Percentiles rank a stretch among this genome's conserved stretches.
These are phyloP conservation scores for Prorops nasuta DNA, from an alignment of 1,140 invertebrate genomes.

Conservation along the genomic window DNA sequence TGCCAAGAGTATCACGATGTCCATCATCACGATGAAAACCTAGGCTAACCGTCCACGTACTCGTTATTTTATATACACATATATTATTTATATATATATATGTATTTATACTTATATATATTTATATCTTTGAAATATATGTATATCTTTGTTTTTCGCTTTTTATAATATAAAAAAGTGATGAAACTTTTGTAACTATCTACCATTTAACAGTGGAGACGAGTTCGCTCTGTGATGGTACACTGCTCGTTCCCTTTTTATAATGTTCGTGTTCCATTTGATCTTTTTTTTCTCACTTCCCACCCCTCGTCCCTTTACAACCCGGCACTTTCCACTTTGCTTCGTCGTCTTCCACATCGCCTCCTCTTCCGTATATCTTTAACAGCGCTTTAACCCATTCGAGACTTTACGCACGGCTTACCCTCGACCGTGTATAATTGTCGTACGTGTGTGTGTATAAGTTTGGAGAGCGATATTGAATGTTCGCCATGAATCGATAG, in stretches of 20 bases:
- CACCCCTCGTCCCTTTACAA: constrained; percentile 3
- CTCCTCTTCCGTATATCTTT: background rate
- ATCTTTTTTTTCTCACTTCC: constrained; percentile 12
- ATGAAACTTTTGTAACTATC: constrained; percentile 39
- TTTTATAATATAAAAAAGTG: constrained; percentile 41
- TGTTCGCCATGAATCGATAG: no score
- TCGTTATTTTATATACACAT: constrained; percentile 20
- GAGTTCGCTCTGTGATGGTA: constrained; percentile 3
- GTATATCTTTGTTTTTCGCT: constrained; percentile 6
- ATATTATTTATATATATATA: constrained; percentile 13
- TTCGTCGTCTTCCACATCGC: background rate
- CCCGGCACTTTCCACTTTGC: no score
- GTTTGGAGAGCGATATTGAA: no score
- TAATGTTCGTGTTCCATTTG: constrained; percentile 7
- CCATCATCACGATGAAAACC: no score
- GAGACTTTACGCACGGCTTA: no score
- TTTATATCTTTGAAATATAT: constrained; percentile 15
- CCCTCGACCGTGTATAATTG: no score
- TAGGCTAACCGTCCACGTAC: constrained; percentile 29
- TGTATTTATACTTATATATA: constrained; percentile 14
- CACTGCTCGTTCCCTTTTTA: constrained; percentile 5
- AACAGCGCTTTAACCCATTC: no score
- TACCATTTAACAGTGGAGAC: constrained; percentile 37
- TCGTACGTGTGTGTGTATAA: no score
- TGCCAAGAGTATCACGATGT: no score